Base-by-base conservation (phyloP, 2,888 invertebrate genomes). In the Deilephila porcellus region DNA sequence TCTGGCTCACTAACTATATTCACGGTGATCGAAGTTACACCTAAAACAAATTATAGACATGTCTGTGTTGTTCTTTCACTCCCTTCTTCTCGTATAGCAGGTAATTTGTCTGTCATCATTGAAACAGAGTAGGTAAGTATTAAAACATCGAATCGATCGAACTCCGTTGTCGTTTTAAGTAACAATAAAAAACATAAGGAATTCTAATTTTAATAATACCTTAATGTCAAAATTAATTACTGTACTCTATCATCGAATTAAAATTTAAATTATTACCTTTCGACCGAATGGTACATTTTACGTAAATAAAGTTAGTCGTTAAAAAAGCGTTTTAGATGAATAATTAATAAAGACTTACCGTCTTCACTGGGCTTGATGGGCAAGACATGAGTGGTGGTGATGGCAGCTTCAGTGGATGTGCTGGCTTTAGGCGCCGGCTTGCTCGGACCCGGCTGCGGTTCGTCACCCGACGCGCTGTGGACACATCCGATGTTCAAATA, bases 381-480 rank as follows among this genome's bases (percentile, higher is more conserved):
- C 0, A 87, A 85, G n/a, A 88, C 84, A 20, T 70, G 59, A 2
- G 60, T 71, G 6, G 25, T 45, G 17, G 25, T 29, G n/a, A 45
- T 19, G n/a, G 56, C 19, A 5, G n/a, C 20, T 86, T 81, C 85
- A 76, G 62, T 19, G 19, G 37, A 63, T 14, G 29, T 34, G 37
- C 60, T 60, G 32, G 19, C 76, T 8, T n/a, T 56, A n/a, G 70
- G 76, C 45, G 20, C 20, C 20, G 20, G 5, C 64, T 78, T 80
- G 79, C 85, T 85, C 29, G 88, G 81, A 0, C 83, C 85, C 0
- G 85, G 73, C 59, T 85, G 85, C 0, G 86, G 85, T 74, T 93
- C 93, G 45, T 93, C 92, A 74, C 90, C 88, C 0, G 93, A 92
- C 0, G 89, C 84, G 74, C 93, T 92, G 80, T 52, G 52, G 20